Conservation (phyloP, 2,888 invertebrate genomes). For the Patella caerulea region DNA sequence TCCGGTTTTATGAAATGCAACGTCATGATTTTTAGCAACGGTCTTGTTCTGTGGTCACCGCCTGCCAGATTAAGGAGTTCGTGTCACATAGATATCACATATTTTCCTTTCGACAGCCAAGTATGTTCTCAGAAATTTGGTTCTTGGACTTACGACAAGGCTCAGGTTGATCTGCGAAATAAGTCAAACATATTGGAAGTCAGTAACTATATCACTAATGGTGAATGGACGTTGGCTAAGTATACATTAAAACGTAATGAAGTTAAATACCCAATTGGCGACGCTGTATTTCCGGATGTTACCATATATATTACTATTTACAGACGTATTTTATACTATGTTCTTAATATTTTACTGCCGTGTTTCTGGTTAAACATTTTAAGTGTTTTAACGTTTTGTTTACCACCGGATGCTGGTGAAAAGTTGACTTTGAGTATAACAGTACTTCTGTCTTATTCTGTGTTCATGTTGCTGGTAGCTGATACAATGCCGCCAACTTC, state of each 20-base stretch:
- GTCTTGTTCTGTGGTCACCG: conserved; percentile 76
- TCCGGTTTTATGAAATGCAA: conserved; percentile 75
- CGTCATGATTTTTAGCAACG: conserved; percentile 74
- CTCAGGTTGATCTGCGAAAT: conserved; percentile 69
- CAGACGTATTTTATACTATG: conserved; percentile 71
- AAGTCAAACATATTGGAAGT: conserved; percentile 66
- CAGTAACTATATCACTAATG: conserved; percentile 64
- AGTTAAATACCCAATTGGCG: conserved; percentile 63
- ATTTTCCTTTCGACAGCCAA: conserved; percentile 70
- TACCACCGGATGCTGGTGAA: conserved; percentile 72
- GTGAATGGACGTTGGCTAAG: conserved; percentile 65
- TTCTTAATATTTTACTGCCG: conserved; percentile 72
- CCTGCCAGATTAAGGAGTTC: conserved; percentile 75
- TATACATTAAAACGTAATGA: conserved; percentile 59
- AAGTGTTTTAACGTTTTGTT: conserved; percentile 72
- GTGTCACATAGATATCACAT: conserved; percentile 73
- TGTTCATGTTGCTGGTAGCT: conserved; percentile 73
- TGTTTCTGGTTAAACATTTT: conserved; percentile 73
- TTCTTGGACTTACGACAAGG: conserved; percentile 69
- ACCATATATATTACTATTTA: conserved; percentile 73
- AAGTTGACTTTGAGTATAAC: conserved; percentile 73
- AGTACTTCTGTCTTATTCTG: conserved; percentile 72
- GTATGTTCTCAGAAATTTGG: conserved; percentile 67
- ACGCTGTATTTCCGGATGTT: conserved; percentile 65
- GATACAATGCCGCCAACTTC: conserved; percentile 74